phyloP scores from a whole-genome alignment of 2,888 invertebrate genomes.

The Chymomyza procnemis region DNA sequence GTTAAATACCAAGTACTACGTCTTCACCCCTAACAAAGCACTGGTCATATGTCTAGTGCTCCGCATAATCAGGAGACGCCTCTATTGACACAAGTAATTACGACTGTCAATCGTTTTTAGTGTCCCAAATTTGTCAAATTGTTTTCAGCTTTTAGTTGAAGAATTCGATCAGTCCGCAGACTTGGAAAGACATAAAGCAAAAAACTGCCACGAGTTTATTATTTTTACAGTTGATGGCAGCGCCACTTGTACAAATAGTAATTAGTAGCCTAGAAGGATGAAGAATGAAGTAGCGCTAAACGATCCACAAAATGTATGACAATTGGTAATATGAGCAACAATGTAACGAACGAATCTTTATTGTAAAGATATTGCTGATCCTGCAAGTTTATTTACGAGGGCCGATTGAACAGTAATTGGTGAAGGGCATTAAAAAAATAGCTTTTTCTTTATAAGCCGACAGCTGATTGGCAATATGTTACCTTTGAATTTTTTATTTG shows the following conservation, averaged over 20 bases:
- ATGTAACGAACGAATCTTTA: conserved; percentile 28
- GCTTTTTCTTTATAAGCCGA: too few relatives aligned
- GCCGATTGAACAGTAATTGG: too few relatives aligned
- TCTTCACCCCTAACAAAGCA: not conserved
- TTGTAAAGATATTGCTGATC: conserved; percentile 36
- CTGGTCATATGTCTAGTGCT: not conserved
- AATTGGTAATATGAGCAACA: conserved; percentile 50
- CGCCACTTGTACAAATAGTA: conserved; percentile 31
- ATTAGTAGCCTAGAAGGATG: not conserved
- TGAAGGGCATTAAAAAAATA: too few relatives aligned
- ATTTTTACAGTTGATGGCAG: conserved; percentile 64
- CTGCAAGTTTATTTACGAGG: conserved; percentile 10
- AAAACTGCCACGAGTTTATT: conserved; percentile 12
- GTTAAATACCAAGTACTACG: not conserved
- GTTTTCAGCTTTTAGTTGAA: conserved; percentile 54
- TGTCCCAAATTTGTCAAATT: conserved; percentile 66
- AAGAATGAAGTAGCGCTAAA: conserved; percentile 19
- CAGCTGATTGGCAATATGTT: too few relatives aligned
- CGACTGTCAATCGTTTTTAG: conserved; percentile 69
- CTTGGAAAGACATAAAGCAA: not conserved
- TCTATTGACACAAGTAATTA: conserved; percentile 63
- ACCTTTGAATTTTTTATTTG: too few relatives aligned
- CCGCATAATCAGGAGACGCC: conserved; percentile 1
- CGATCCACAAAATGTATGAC: conserved; percentile 14
- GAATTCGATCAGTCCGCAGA: conserved; percentile 39